Conservation (phyloP, 23 tunicate species). For the Styela clava region DNA sequence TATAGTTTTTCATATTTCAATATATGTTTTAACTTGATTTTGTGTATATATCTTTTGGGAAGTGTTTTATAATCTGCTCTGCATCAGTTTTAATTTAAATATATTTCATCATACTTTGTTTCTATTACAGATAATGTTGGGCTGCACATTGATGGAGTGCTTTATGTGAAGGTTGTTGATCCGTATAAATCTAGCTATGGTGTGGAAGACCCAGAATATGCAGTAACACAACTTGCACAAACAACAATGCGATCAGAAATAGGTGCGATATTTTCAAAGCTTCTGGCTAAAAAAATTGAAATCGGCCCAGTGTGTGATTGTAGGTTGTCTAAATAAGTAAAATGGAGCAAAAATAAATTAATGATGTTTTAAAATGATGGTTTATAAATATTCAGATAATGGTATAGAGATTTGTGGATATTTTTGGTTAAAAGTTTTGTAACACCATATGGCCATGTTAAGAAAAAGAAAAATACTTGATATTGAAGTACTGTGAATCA, state of each 20-base stretch:
- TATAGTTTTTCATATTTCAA: background rate
- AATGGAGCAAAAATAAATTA: too few relatives aligned
- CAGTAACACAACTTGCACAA: slow-evolving; percentile 96
- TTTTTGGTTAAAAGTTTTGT: too few relatives aligned
- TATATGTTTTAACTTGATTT: background rate
- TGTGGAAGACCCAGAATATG: slow-evolving; percentile 96
- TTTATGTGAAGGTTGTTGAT: slow-evolving; percentile 93
- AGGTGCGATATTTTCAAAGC: slow-evolving; percentile 34
- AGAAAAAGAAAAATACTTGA: too few relatives aligned
- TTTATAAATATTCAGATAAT: too few relatives aligned
- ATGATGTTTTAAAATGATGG: too few relatives aligned
- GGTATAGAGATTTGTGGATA: too few relatives aligned
- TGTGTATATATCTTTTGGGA: background rate
- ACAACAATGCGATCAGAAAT: slow-evolving; percentile 99
- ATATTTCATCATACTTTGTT: too few relatives aligned
- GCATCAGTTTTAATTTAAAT: too few relatives aligned
- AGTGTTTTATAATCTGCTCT: background rate
- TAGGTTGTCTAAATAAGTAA: too few relatives aligned
- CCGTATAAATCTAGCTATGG: slow-evolving; percentile 94
- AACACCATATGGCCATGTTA: too few relatives aligned
- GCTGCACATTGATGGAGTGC: slow-evolving; percentile 93
- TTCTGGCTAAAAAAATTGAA: background rate
- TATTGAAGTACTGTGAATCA: too few relatives aligned
- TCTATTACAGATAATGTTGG: slow-evolving; percentile 90
- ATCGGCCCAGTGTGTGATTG: background rate